Conservation (phyloP, 2,888 invertebrate genomes). For the Nomada flava region DNA sequence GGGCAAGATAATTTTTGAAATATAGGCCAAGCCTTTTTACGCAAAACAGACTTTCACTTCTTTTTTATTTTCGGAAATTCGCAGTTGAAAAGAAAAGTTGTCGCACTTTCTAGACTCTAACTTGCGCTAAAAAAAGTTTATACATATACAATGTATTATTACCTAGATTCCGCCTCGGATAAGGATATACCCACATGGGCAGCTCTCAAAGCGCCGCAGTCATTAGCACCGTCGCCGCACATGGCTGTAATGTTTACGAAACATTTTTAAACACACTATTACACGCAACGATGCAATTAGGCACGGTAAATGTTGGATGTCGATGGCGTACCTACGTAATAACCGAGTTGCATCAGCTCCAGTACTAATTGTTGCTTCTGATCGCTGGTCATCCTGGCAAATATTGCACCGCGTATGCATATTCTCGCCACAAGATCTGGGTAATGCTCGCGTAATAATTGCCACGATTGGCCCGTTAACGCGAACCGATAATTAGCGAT, state of each 20-base stretch:
- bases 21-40: neutral
- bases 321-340: slow-evolving; percentile 86
- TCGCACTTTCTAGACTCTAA: slow-evolving; percentile 3
- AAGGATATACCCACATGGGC: slow-evolving; percentile 95
- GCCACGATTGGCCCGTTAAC: slow-evolving; percentile 91
- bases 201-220: slow-evolving; percentile 95
- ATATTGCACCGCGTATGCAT: slow-evolving; percentile 89
- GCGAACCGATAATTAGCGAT: slow-evolving; percentile 85
- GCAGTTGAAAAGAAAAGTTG: neutral
- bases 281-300: neutral
- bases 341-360: slow-evolving; percentile 89
- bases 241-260: slow-evolving; percentile 84
- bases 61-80: neutral
- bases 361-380: slow-evolving; percentile 92
- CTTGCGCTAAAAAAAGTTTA: neutral
- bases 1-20: neutral
- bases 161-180: slow-evolving; percentile 93
- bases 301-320: neutral
- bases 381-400: slow-evolving; percentile 93
- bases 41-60: neutral
- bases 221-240: slow-evolving; percentile 93
- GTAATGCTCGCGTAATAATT: slow-evolving; percentile 88
- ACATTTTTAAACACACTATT: slow-evolving; percentile 12
- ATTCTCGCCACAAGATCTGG: slow-evolving; percentile 89
- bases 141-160: slow-evolving; percentile 29